Conservation (phyloP, 1,140 invertebrate genomes). For the Mizuhopecten yessoensis region DNA sequence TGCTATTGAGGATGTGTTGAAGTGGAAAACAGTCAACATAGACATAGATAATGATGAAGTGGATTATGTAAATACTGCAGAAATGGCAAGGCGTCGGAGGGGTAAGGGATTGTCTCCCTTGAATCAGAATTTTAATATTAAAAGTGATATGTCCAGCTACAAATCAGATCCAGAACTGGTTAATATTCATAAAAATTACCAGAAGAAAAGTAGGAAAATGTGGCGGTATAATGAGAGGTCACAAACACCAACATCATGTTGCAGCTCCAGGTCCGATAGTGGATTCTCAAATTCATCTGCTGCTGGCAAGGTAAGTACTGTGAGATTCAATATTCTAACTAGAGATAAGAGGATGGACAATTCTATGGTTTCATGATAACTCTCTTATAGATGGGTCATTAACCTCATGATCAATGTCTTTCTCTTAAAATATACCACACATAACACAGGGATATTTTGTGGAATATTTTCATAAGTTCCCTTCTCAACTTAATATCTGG, state of each 20-base stretch:
- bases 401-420: too few relatives aligned
- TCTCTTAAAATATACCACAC: too few relatives aligned
- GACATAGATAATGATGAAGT: constrained; percentile 46
- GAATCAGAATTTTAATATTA: constrained; percentile 43
- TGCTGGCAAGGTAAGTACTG: constrained; percentile 33
- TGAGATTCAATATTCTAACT: not conserved
- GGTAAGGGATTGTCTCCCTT: constrained; percentile 44
- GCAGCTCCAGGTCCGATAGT: constrained; percentile 52
- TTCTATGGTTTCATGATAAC: too few relatives aligned
- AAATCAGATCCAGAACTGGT: constrained; percentile 61
- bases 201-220: constrained; percentile 58
- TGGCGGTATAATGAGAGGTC: constrained; percentile 52
- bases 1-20: constrained; percentile 68
- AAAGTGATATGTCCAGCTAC: constrained; percentile 48
- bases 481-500: too few relatives aligned
- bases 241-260: constrained; percentile 56
- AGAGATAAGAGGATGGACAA: too few relatives aligned
- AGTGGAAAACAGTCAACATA: constrained; percentile 63
- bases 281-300: constrained; percentile 30
- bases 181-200: constrained; percentile 54
- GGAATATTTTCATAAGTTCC: too few relatives aligned
- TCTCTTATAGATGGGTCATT: too few relatives aligned
- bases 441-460: too few relatives aligned
- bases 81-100: constrained; percentile 54
- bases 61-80: constrained; percentile 53